These are phyloP conservation scores for Nylanderia fulva DNA, from an alignment of 1,140 invertebrate genomes.

Conservation along the genomic window DNA sequence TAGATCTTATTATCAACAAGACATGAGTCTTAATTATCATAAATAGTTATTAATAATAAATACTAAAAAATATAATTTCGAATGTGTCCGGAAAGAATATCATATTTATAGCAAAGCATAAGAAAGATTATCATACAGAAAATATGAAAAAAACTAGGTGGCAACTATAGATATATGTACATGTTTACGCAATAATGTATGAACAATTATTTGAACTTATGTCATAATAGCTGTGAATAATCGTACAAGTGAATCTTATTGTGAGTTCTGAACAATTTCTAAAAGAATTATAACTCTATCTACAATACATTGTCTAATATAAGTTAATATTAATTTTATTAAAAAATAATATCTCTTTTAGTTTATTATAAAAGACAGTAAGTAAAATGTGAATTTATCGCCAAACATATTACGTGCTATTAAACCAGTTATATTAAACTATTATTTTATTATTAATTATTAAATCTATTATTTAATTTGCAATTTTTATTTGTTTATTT, in stretches of 20 bases:
- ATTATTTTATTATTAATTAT: not conserved
- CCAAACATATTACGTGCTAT: not conserved
- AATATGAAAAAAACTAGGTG: not conserved
- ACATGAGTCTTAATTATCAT: not conserved
- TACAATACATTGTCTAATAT: no score
- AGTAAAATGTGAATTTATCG: not conserved
- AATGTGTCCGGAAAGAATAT: not conserved
- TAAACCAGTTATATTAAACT: not conserved
- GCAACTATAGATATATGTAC: not conserved
- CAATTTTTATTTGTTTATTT: no score
- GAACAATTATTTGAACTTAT: conserved; percentile 10
- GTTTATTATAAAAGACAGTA: not conserved
- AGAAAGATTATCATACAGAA: not conserved
- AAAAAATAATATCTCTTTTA: not conserved
- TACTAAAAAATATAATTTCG: conserved; percentile 3
- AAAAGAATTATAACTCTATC: not conserved
- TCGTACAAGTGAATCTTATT: not conserved
- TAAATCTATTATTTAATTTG: not conserved
- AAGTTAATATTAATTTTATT: not conserved
- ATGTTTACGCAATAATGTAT: conserved; percentile 20
- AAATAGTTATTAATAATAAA: conserved; percentile 10
- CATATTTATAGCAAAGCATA: not conserved
- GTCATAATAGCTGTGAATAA: not conserved
- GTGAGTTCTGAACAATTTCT: not conserved
- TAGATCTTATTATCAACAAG: no score